These are phyloP conservation scores for Tachina grossa DNA, from an alignment of 2,888 invertebrate genomes.

Conservation along the genomic window DNA sequence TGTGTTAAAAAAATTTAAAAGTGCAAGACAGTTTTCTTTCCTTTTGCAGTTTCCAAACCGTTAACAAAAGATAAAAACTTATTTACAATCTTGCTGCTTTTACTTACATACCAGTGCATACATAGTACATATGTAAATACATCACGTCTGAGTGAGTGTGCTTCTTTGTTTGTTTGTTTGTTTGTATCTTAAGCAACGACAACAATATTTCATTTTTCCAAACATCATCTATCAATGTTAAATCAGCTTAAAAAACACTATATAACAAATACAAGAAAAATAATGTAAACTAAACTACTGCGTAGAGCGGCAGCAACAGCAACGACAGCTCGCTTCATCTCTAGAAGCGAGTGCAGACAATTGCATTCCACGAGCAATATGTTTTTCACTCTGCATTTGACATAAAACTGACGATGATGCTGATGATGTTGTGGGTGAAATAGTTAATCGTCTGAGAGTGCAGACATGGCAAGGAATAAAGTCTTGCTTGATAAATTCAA, in stretches of 20 bases:
- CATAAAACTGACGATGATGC: slow-evolving; percentile 41
- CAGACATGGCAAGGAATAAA: slow-evolving; percentile 17
- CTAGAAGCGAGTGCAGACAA: slow-evolving; percentile 31
- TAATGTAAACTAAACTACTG: slow-evolving; percentile 50
- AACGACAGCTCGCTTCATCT: neutral
- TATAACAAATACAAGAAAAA: neutral
- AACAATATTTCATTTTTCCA: slow-evolving; percentile 66
- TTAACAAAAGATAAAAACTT: slow-evolving; percentile 52
- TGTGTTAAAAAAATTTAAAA: slow-evolving; percentile 11
- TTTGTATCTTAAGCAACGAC: slow-evolving; percentile 40
- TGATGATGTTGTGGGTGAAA: slow-evolving; percentile 61
- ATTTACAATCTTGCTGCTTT: slow-evolving; percentile 44
- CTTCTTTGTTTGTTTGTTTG: slow-evolving; percentile 35
- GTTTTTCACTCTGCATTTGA: slow-evolving; percentile 49
- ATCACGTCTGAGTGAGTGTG: slow-evolving; percentile 4
- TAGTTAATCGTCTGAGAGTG: neutral
- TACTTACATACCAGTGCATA: neutral
- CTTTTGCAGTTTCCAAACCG: slow-evolving; percentile 13
- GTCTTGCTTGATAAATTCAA: neutral
- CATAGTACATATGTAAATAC: neutral
- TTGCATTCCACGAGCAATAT: slow-evolving; percentile 30
- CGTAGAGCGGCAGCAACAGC: slow-evolving; percentile 33
- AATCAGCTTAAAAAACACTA: slow-evolving; percentile 44
- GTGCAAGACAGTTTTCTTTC: slow-evolving; percentile 33
- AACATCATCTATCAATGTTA: slow-evolving; percentile 67